Conservation (phyloP, 2,888 invertebrate species). For the Melipona beecheii region DNA sequence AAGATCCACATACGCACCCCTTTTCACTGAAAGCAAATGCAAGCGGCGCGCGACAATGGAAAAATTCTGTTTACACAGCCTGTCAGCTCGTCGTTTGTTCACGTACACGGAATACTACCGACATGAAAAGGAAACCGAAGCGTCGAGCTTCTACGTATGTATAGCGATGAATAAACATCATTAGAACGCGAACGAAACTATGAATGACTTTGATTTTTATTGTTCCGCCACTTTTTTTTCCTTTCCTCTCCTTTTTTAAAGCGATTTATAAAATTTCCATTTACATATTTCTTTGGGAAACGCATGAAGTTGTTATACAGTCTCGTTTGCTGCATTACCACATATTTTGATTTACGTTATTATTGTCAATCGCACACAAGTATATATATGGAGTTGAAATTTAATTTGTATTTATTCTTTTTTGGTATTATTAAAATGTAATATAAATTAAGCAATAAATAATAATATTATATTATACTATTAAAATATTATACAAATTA, state of each 20-base stretch:
- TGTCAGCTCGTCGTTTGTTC: slow-evolving; percentile 56
- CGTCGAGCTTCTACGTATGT: not conserved
- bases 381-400: too few species aligned
- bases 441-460: too few species aligned
- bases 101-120: slow-evolving; percentile 23
- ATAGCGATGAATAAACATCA: slow-evolving; percentile 36
- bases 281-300: too few species aligned
- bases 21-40: slow-evolving; percentile 39
- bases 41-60: slow-evolving; percentile 59
- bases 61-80: slow-evolving; percentile 69
- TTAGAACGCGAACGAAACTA: slow-evolving; percentile 19
- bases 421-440: too few species aligned
- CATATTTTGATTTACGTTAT: too few species aligned
- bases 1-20: slow-evolving; percentile 38
- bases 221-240: not conserved
- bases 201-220: not conserved
- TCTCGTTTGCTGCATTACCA: too few species aligned
- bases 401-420: too few species aligned
- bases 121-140: slow-evolving; percentile 26
- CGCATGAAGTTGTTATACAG: too few species aligned
- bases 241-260: not conserved
- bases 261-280: too few species aligned
- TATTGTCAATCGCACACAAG: too few species aligned
- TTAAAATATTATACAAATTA: too few species aligned
- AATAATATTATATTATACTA: too few species aligned